Percentiles rank a stretch among this genome's conserved stretches.
These are phyloP conservation scores for Melanostigma gelatinosum DNA, from an alignment of 2,113 vertebrate species.

Conservation along the genomic window DNA sequence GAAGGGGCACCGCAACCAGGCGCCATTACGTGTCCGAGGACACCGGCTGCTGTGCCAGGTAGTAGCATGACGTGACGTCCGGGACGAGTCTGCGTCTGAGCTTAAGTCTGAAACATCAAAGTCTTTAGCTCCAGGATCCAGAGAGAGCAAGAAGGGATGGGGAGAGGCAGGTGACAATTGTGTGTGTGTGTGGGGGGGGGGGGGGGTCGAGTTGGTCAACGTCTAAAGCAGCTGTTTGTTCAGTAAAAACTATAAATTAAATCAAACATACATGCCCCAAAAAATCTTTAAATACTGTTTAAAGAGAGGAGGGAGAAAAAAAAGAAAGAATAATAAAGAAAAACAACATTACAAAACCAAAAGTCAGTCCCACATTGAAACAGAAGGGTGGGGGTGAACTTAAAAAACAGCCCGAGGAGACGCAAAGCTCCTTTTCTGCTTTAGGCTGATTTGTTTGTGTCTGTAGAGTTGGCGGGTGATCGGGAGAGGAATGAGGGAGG, in stretches of 20 bases:
- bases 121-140: conserved; percentile 52
- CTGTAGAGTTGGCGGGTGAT: conserved; percentile 57
- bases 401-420: conserved; percentile 48
- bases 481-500: conserved; percentile 39
- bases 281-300: conserved; percentile 80
- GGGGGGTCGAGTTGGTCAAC: conserved; percentile 33
- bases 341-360: conserved; percentile 65
- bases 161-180: conserved; percentile 5
- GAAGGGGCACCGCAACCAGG: conserved; percentile 21
- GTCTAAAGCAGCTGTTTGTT: conserved; percentile 75
- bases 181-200: background rate
- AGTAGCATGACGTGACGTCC: conserved; percentile 53
- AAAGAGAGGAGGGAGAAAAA: conserved; percentile 39
- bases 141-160: conserved; percentile 13
- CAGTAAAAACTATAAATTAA: conserved; percentile 81
- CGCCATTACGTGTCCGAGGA: conserved; percentile 43
- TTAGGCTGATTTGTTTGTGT: conserved; percentile 66
- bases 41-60: conserved; percentile 56
- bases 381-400: conserved; percentile 34
- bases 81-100: conserved; percentile 30
- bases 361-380: conserved; percentile 61
- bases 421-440: conserved; percentile 43
- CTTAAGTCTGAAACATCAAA: conserved; percentile 41
- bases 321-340: conserved; percentile 24
- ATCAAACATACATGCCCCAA: conserved; percentile 73